Base-by-base conservation (phyloP, 2,797 vertebrate species). In the Chrosomus eos region DNA sequence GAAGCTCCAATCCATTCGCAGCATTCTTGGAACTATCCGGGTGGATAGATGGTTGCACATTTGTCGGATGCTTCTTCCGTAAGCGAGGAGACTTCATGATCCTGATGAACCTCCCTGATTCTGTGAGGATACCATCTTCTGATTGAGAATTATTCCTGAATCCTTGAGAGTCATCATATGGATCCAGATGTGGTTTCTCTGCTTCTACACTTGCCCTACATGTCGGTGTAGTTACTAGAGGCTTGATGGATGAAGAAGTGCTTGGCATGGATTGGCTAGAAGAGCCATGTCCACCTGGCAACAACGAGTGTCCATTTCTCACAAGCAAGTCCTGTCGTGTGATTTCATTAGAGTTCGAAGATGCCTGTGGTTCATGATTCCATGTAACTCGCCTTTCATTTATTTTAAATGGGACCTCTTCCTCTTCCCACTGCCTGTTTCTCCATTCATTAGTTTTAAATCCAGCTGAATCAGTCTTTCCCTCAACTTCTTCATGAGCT, bases 81-180 rank as follows among this genome's bases (percentile, higher is more conserved):
- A 94, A 81, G 26, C 60, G 74, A 0, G 94, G 93, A 26, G 93
- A 95, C 33, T 77, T 92, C 55, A 94, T 33, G 16, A 87, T 89
- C 81, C 88, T 91, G 40, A 89, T 85, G 75, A 91, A 92, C 31
- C 53, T 83, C 81, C 75, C 68, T 13, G 18, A 10, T 11, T 91
- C 89, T 60, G 53, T 19, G 58, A 84, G 51, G 10, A 83, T 26
- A 28, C 84, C 81, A 28, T 92, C 91, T 81, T 2, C 88, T 48
- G 89, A 80, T 14, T 87, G 88, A n/a, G 85, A 92, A 26, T 88
- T 88, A 70, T 86, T 90, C 21, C 21, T 38, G 4, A 21, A 16
- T 26, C 84, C 66, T 58, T 89, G 81, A 31, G 80, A 60, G 55
- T 83, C 89, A 7, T 53, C 71, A 45, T 91, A 78, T 1, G 83